Conservation (phyloP, 2,797 vertebrate species). For the Zalophus californianus region DNA sequence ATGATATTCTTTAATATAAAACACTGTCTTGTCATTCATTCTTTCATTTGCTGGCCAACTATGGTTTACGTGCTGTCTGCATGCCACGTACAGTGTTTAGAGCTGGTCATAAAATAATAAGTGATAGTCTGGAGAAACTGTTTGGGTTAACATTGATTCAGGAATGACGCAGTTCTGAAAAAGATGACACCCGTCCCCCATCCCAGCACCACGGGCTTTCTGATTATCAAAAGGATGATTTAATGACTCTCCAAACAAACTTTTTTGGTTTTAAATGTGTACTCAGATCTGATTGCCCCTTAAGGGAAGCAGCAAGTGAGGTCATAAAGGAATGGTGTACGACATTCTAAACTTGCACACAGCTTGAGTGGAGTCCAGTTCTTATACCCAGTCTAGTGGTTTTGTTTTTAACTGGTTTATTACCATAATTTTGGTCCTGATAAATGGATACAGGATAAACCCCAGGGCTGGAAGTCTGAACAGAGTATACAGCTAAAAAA, state of each 20-base stretch:
- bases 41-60: neutral
- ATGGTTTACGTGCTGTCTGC: neutral
- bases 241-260: neutral
- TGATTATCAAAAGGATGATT: neutral
- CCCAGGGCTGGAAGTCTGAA: neutral
- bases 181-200: neutral
- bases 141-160: neutral
- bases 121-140: neutral
- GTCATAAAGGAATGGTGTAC: neutral
- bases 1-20: neutral
- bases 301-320: neutral
- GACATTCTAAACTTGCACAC: neutral
- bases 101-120: neutral
- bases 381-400: neutral
- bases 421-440: neutral
- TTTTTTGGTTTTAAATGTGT: neutral
- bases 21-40: neutral
- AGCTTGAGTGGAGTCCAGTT: neutral
- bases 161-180: neutral
- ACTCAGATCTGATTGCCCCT: neutral
- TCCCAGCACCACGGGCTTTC: neutral
- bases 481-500: neutral
- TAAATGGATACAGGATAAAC: neutral
- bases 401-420: constrained; percentile 38
- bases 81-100: neutral